These are phyloP conservation scores for Trachelus stipa DNA, from an alignment of 2,888 invertebrate genomes.

Conservation along the genomic window DNA sequence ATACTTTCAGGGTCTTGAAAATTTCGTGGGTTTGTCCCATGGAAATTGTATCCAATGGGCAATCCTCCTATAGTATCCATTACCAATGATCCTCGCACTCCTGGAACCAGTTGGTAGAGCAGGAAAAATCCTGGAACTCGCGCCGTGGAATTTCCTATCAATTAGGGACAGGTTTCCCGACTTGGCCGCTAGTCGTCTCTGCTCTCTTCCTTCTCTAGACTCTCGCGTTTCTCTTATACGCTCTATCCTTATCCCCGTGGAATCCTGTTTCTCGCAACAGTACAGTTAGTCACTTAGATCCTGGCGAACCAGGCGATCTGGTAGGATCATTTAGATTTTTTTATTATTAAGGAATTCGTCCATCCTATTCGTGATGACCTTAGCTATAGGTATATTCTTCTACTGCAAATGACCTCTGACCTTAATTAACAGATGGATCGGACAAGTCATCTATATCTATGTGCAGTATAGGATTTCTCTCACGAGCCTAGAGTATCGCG, in stretches of 20 bases:
- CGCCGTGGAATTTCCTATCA: slow-evolving; percentile 62
- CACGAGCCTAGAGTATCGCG: neutral
- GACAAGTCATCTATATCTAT: neutral
- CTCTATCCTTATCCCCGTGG: slow-evolving; percentile 37
- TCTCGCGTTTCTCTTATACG: slow-evolving; percentile 6
- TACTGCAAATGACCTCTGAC: neutral
- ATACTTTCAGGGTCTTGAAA: neutral
- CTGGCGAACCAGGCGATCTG: neutral
- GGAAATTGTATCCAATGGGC: neutral
- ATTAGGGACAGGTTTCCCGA: slow-evolving; percentile 63
- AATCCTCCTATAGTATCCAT: neutral
- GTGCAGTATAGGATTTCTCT: neutral
- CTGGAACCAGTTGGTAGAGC: slow-evolving; percentile 47
- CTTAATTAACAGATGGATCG: neutral
- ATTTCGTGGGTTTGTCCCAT: neutral
- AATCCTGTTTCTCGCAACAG: slow-evolving; percentile 52
- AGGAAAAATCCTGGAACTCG: slow-evolving; percentile 48
- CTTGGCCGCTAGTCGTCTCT: slow-evolving; percentile 18
- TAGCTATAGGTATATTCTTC: neutral
- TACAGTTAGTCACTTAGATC: slow-evolving; percentile 50
- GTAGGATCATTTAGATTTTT: neutral
- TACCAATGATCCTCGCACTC: neutral
- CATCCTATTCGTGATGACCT: neutral
- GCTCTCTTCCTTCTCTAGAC: slow-evolving; percentile 19
- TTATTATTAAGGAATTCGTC: neutral